Percentiles rank a stretch among this genome's conserved stretches.
Evolutionary conservation across 2,888 invertebrate genomes (phyloP).

Genomic region (Chrysopilus asiliformis): DNA sequence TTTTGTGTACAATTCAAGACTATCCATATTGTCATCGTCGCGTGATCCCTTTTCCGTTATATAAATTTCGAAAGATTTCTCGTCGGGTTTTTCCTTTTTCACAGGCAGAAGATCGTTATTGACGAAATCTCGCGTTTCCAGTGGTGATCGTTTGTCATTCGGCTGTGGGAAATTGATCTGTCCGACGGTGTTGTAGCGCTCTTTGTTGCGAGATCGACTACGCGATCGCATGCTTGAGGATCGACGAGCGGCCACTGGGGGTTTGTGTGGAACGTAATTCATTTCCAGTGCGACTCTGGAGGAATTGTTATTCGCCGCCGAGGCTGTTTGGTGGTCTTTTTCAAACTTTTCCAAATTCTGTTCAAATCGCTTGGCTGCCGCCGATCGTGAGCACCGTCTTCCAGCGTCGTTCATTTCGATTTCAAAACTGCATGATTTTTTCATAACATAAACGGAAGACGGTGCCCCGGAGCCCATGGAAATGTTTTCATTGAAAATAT

Average conservation of each 20-base stretch:
- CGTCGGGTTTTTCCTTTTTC: constrained; percentile 35
- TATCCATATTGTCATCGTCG: constrained; percentile 48
- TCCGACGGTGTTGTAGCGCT: constrained; percentile 33
- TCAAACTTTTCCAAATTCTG: constrained; percentile 48
- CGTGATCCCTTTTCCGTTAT: constrained; percentile 47
- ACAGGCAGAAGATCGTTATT: constrained; percentile 28
- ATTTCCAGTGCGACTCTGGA: constrained; percentile 39
- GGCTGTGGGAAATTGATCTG: constrained; percentile 32
- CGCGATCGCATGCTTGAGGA: constrained; percentile 50
- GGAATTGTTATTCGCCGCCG: no score
- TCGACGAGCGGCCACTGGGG: constrained; percentile 55
- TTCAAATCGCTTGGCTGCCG: constrained; percentile 33
- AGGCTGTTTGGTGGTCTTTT: constrained; percentile 40
- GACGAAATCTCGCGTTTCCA: constrained; percentile 13
- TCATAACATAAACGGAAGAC: constrained; percentile 14
- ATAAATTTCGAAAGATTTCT: constrained; percentile 46
- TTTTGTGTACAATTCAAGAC: constrained; percentile 42
- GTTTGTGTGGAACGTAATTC: constrained; percentile 56
- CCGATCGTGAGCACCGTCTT: constrained; percentile 5
- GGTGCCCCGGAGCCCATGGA: no score
- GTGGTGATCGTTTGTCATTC: constrained; percentile 21
- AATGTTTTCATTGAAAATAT: constrained; percentile 20
- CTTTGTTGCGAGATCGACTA: constrained; percentile 36
- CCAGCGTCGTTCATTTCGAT: constrained; percentile 22
- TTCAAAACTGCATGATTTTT: constrained; percentile 27